Evolutionary conservation across 2,888 invertebrate genomes (phyloP), one percentile per base, ranked within the genome.

Genomic region (Branchellion lobata): DNA sequence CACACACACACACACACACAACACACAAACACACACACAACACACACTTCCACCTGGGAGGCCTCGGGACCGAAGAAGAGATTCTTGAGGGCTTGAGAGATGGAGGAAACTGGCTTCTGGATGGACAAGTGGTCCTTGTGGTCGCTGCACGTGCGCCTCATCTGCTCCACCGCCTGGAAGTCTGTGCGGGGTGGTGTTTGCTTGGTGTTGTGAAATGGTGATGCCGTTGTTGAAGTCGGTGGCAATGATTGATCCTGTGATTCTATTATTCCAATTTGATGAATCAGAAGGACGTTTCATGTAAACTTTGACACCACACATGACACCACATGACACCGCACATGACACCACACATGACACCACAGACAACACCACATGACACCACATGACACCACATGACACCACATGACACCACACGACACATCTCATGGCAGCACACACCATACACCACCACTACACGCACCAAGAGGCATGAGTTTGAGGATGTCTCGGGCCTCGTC

Each of bases 401-500:
- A n/a, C n/a, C n/a, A n/a, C n/a, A n/a, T n/a, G n/a, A n/a, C n/a
- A n/a, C n/a, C n/a, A n/a, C n/a, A n/a, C n/a, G n/a, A n/a, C 40
- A 40, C 40, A 40, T 14, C 40, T 40, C 40, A 40, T 40, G 8
- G 8, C 14, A 40, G 5, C 40, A 5, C 40, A 40, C 40, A 40
- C 40, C 40, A 5, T 14, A 40, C 14, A n/a, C 40, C 40, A 40
- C 40, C 40, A 5, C 8, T 14, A 8, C 21, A 18, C 47, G n/a
- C n/a, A 87, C 87, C 93, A 69, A 93, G 92, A 76, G 94, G 94
- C 88, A 94, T 92, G 81, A 94, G 90, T 86, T 92, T 92, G 68
- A 94, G 90, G 33, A 95, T 90, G 80, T 91, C 90, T 84, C 94
- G 91, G 0, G 93, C 93, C 65, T 93, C 93, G 85, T 96, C 96